phyloP scores from a whole-genome alignment of 2,113 vertebrate genomes.

The Acanthisitta chloris region DNA sequence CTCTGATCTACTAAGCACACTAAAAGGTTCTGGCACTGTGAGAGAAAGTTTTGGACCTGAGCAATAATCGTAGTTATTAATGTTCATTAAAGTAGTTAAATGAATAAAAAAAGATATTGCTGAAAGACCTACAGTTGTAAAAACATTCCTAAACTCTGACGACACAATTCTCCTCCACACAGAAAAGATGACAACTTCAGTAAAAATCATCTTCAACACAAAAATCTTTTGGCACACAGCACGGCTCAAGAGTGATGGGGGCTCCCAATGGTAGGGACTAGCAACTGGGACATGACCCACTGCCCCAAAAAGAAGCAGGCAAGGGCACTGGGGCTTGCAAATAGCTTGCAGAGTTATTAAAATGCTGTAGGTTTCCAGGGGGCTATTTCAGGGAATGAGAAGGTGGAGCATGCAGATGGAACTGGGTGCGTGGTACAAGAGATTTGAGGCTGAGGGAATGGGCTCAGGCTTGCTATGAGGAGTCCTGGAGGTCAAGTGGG shows the following conservation, averaged over 20 bases:
- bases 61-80: neutral
- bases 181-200: neutral
- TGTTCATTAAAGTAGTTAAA: neutral
- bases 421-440: accelerated
- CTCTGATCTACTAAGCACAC: neutral
- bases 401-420: neutral
- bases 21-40: neutral
- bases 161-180: neutral
- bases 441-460: neutral
- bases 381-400: neutral
- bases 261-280: neutral
- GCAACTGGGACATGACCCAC: neutral
- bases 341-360: neutral
- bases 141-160: neutral
- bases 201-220: neutral
- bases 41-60: neutral
- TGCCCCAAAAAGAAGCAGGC: accelerated
- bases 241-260: neutral
- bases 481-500: neutral
- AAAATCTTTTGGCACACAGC: neutral
- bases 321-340: neutral
- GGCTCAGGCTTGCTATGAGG: neutral
- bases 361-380: neutral
- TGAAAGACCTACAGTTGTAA: neutral
- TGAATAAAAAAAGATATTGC: neutral